Base-by-base conservation (phyloP, 2,797 vertebrate genomes). In the Scolopax bukidnonensis region DNA sequence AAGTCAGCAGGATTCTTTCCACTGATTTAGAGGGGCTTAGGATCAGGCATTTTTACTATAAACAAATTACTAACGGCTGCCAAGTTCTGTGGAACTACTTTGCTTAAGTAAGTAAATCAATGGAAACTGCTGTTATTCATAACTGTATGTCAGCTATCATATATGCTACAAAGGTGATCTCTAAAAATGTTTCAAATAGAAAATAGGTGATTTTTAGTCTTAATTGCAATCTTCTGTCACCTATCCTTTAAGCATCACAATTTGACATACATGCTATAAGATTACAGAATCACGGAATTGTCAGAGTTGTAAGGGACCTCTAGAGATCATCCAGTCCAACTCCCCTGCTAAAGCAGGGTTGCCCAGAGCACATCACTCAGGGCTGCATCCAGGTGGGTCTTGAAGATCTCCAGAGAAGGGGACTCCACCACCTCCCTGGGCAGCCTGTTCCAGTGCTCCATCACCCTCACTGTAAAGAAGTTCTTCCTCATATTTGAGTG, bases 1-100 rank as follows among this genome's bases (percentile, higher is more conserved):
- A 94, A 94, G 75, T 92, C 92, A 96, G 93, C 6, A 0, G 92
- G 90, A 95, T 74, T 82, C 81, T 81, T 93, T 80, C 88, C 71
- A 95, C 33, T 91, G 73, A 92, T 89, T 95, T 96, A 89, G 93
- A 94, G 75, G 75, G 81, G 75, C 68, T 95, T 92, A 95, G 64
- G 53, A 95, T 94, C 75, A 87, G 77, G n/a, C 75, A 65, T 61
- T 95, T 96, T 95, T 81, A 89, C 73, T 69, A 78, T 36, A 83
- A 87, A 92, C 75, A 95, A 85, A 95, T 78, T 43, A 90, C 41
- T 59, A 68, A 87, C 93, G 36, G 41, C 75, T 83, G 84, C 78
- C 94, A 95, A 94, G 65, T 68, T 61, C 84, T 81, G 61, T 48
- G 50, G 71, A 93, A 51, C 8, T 38, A 54, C 61, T 94, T 80